Percentiles rank a stretch among this genome's conserved stretches.
phyloP scores from a whole-genome alignment of 1,140 invertebrate genomes.

The Heliconius hewitsoni region DNA sequence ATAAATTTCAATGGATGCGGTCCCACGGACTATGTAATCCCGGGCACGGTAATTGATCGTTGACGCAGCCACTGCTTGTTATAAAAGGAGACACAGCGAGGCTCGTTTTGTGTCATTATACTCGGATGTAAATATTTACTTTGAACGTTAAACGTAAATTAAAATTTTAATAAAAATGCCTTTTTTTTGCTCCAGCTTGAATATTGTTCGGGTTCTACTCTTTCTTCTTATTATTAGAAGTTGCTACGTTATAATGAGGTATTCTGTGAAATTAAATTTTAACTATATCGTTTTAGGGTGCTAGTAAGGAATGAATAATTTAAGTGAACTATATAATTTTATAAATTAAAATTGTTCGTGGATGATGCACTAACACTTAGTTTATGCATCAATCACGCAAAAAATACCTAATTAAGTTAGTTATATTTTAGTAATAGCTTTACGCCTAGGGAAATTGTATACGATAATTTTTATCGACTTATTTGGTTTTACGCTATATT shows the following conservation, averaged over 20 bases:
- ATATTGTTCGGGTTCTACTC: conserved; percentile 7
- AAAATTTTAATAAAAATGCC: conserved; percentile 45
- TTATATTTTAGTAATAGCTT: too few relatives aligned
- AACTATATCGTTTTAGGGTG: background rate
- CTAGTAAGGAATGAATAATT: background rate
- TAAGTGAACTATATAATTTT: background rate
- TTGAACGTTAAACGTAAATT: conserved; percentile 57
- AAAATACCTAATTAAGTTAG: too few relatives aligned
- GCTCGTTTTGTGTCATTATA: conserved; percentile 59
- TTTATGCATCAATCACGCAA: too few relatives aligned
- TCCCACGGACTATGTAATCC: background rate
- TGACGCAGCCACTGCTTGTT: conserved; percentile 36
- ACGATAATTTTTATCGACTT: too few relatives aligned
- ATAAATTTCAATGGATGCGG: background rate
- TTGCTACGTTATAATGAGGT: conserved; percentile 1
- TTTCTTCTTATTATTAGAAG: background rate
- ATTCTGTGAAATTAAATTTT: background rate
- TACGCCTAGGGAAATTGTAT: too few relatives aligned
- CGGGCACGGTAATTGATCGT: background rate
- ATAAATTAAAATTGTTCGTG: background rate
- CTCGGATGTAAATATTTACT: conserved; percentile 57
- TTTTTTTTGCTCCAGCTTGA: conserved; percentile 20
- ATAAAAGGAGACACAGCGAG: conserved; percentile 57
- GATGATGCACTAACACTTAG: too few relatives aligned
- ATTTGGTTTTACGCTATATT: too few relatives aligned